phyloP scores from a whole-genome alignment of 1,140 invertebrate genomes.

The Zaprionus gabonicus region DNA sequence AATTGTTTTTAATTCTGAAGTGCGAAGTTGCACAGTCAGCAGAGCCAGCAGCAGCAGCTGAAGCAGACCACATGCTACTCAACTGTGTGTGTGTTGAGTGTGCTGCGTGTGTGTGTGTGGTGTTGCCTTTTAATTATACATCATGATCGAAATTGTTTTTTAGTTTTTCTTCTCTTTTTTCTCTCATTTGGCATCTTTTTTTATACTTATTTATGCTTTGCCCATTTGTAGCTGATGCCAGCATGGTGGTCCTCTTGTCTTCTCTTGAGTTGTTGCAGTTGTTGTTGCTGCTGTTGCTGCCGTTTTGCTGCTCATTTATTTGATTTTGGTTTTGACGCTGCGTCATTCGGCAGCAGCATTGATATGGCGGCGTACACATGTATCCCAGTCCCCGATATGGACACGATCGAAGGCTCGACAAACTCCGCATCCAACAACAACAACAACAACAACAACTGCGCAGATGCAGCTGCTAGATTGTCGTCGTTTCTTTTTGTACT shows the following conservation, averaged over 20 bases:
- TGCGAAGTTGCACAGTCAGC: constrained; percentile 81
- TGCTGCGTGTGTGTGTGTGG: constrained; percentile 29
- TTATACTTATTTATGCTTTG: constrained; percentile 71
- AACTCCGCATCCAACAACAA: constrained; percentile 21
- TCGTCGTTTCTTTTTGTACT: constrained; percentile 10
- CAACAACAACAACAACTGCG: constrained; percentile 20
- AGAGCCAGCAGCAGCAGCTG: constrained; percentile 37
- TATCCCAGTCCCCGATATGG: constrained; percentile 56
- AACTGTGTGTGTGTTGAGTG: constrained; percentile 49
- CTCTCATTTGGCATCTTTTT: constrained; percentile 72
- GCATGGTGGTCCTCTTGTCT: constrained; percentile 80
- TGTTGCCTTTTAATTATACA: constrained; percentile 82
- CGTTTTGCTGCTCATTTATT: constrained; percentile 79
- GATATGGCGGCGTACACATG: constrained; percentile 67
- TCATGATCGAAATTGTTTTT: constrained; percentile 81
- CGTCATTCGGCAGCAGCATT: constrained; percentile 69
- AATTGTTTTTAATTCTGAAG: constrained; percentile 81
- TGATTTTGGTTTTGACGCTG: constrained; percentile 73
- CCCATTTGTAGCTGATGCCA: constrained; percentile 75
- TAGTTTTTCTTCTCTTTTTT: constrained; percentile 43
- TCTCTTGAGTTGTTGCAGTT: constrained; percentile 43
- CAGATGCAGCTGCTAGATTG: constrained; percentile 68
- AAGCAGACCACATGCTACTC: constrained; percentile 40
- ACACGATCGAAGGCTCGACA: constrained; percentile 11
- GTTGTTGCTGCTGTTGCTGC: constrained; percentile 50